A percentile compares a stretch with the other conserved stretches of the same genome.
phyloP scores from a whole-genome alignment of 2,797 vertebrate genomes.

The Glyptemys insculpta region DNA sequence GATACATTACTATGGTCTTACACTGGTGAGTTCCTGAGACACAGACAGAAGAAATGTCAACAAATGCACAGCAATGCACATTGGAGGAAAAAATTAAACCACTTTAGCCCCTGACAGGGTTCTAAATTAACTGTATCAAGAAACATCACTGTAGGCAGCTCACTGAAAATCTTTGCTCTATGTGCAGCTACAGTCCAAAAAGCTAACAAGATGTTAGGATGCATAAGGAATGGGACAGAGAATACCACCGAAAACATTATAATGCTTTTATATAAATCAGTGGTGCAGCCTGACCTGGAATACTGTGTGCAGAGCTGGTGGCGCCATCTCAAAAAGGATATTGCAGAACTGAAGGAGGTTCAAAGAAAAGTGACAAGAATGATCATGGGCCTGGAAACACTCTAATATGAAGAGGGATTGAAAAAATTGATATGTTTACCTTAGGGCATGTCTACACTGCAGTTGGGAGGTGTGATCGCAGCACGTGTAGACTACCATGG shows the following conservation, averaged over 20 bases:
- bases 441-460: neutral
- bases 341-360: neutral
- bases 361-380: neutral
- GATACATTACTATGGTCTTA: neutral
- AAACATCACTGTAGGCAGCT: neutral
- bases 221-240: neutral
- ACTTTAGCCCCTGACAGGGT: neutral
- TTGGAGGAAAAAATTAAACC: neutral
- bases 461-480: neutral
- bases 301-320: fast-evolving
- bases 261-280: neutral
- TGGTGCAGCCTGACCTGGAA: fast-evolving
- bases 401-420: neutral
- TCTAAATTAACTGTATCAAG: neutral
- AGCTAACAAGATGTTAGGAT: neutral
- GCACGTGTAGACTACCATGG: neutral
- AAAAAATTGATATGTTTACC: neutral
- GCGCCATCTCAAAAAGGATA: neutral
- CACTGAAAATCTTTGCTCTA: neutral
- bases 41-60: neutral
- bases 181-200: neutral
- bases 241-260: neutral
- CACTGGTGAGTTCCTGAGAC: neutral
- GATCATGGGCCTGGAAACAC: neutral
- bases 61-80: neutral